These are phyloP conservation scores for Halocynthia roretzi DNA, from an alignment of 23 tunicate species.

Conservation along the genomic window DNA sequence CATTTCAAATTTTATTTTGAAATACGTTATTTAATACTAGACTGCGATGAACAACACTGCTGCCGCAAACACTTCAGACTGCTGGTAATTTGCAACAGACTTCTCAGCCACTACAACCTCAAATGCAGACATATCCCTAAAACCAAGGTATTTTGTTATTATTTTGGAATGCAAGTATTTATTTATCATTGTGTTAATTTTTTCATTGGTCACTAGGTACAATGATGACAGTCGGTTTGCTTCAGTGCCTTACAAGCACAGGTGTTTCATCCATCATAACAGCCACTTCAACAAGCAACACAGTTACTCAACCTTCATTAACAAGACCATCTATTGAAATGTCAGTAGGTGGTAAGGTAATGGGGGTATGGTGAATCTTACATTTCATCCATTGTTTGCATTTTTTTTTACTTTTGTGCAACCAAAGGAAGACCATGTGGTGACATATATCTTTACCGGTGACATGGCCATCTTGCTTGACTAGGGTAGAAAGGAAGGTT, in stretches of 20 bases:
- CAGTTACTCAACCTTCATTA: constrained; percentile 14
- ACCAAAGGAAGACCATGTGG: no score
- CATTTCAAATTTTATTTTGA: not conserved
- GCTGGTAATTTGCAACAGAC: not conserved
- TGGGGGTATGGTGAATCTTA: no score
- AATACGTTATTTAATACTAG: not conserved
- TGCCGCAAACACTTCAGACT: constrained; percentile 14
- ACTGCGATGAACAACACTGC: constrained; percentile 6
- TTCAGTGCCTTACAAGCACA: constrained; percentile 11
- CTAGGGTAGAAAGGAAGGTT: no score
- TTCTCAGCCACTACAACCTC: not conserved
- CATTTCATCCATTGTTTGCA: no score
- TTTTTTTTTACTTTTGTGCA: no score
- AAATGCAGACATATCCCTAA: constrained; percentile 3
- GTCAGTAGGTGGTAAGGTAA: not conserved
- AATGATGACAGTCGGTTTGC: constrained; percentile 15
- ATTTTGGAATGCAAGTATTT: not conserved
- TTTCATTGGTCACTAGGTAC: not conserved
- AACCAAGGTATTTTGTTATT: constrained; percentile 7
- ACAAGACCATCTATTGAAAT: constrained; percentile 11
- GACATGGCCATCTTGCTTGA: no score
- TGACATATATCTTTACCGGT: no score
- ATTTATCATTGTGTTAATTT: not conserved
- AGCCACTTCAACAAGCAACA: not conserved
- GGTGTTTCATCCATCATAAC: not conserved